Conservation (phyloP, 1,140 invertebrate genomes). For the Drosophila sproati region DNA sequence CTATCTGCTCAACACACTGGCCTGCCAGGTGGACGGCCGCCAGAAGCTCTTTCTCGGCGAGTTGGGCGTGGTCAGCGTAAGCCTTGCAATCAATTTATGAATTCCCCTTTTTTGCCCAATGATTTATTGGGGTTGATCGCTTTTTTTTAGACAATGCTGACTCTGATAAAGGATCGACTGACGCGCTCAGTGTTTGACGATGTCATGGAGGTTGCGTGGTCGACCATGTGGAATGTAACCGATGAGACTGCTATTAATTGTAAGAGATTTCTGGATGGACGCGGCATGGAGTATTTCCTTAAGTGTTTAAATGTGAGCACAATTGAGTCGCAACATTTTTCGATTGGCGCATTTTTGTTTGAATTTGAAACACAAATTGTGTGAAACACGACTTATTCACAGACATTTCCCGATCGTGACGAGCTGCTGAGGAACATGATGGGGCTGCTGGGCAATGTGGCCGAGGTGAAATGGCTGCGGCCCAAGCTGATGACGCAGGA, state of each 20-base stretch:
- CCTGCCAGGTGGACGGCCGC: slow-evolving; percentile 96
- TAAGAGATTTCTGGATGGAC: slow-evolving; percentile 92
- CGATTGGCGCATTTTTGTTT: slow-evolving; percentile 86
- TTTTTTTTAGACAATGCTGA: slow-evolving; percentile 92
- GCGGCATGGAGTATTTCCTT: slow-evolving; percentile 95
- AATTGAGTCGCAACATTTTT: slow-evolving; percentile 89
- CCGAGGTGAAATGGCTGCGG: slow-evolving; percentile 95
- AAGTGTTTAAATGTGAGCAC: slow-evolving; percentile 90
- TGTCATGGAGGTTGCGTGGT: slow-evolving; percentile 98
- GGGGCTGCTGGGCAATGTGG: slow-evolving; percentile 97
- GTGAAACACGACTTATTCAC: background rate
- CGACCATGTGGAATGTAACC: slow-evolving; percentile 99
- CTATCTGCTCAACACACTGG: slow-evolving; percentile 96
- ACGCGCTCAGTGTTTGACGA: slow-evolving; percentile 93
- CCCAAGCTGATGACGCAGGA: slow-evolving; percentile 92
- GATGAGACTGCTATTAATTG: slow-evolving; percentile 98
- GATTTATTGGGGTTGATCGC: slow-evolving; percentile 39
- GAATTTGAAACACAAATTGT: background rate
- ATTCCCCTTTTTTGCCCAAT: background rate
- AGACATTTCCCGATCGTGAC: slow-evolving; percentile 94
- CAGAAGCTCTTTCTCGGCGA: slow-evolving; percentile 96
- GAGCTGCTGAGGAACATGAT: slow-evolving; percentile 98
- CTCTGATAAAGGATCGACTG: slow-evolving; percentile 91
- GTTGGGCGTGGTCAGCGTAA: slow-evolving; percentile 93
- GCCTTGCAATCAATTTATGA: slow-evolving; percentile 38